Evolutionary conservation across 2,797 vertebrate species (phyloP).

Genomic region (Galaxias olidus): DNA sequence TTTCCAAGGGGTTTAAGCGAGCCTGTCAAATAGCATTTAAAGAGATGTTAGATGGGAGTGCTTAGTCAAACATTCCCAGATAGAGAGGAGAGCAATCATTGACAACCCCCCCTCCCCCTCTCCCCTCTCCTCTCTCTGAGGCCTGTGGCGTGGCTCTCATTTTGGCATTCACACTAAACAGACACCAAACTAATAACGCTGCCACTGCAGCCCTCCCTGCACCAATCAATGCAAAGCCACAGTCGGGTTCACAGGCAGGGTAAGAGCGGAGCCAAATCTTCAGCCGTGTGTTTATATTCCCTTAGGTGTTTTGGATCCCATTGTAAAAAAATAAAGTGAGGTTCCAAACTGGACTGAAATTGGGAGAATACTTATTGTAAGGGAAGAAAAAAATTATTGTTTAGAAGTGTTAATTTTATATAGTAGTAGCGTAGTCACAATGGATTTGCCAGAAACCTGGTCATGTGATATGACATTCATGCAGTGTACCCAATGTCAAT

Average conservation of each 20-base stretch:
- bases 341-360: too few species aligned
- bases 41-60: conserved; percentile 13
- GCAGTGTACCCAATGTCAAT: too few species aligned
- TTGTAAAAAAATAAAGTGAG: too few species aligned
- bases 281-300: too few species aligned
- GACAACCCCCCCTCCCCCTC: conserved; percentile 3
- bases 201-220: conserved; percentile 10
- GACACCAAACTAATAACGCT: conserved; percentile 30
- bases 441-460: too few species aligned
- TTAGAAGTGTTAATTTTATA: too few species aligned
- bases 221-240: conserved; percentile 30
- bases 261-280: conserved; percentile 6
- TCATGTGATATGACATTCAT: too few species aligned
- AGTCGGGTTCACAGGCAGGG: conserved; percentile 23
- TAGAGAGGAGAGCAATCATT: conserved; percentile 18
- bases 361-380: too few species aligned
- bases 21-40: conserved; percentile 23
- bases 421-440: too few species aligned
- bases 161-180: conserved; percentile 34
- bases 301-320: too few species aligned
- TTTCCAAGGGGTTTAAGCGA: conserved; percentile 3
- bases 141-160: conserved; percentile 9
- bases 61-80: conserved; percentile 36
- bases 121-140: neutral
- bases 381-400: too few species aligned